A percentile compares a stretch with the other conserved stretches of the same genome.
Conservation (phyloP, 1,140 invertebrate species). For the Cephus cinctus region DNA sequence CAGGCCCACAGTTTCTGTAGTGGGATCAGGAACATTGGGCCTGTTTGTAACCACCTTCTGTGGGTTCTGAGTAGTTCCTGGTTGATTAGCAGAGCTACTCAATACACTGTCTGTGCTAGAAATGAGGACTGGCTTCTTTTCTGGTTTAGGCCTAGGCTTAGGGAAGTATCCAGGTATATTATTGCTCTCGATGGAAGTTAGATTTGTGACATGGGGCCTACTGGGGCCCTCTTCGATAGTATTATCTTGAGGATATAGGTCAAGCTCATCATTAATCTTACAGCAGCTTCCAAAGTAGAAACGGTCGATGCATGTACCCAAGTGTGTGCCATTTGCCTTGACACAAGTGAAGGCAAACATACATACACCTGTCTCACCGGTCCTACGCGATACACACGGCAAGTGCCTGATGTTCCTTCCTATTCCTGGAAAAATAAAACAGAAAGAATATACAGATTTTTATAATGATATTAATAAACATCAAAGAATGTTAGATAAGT, state of each 20-base stretch:
- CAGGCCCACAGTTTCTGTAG: conserved; percentile 22
- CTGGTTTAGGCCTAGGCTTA: conserved; percentile 34
- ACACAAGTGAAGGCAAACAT: conserved; percentile 94
- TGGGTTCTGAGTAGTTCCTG: not conserved
- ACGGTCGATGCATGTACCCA: conserved; percentile 88
- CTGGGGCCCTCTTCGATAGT: conserved; percentile 42
- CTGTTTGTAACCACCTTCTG: no score
- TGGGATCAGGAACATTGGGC: no score
- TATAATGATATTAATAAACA: no score
- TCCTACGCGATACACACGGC: conserved; percentile 78
- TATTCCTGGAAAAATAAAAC: conserved; percentile 60
- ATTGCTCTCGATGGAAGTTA: conserved; percentile 45
- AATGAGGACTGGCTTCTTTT: no score
- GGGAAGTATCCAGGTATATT: conserved; percentile 48
- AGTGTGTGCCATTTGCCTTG: conserved; percentile 85
- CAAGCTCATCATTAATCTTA: conserved; percentile 60
- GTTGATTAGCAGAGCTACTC: no score
- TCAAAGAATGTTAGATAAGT: no score
- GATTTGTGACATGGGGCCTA: conserved; percentile 33
- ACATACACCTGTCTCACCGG: conserved; percentile 78
- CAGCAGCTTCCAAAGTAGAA: conserved; percentile 93
- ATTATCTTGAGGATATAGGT: conserved; percentile 53
- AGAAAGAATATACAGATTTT: conserved; percentile 18
- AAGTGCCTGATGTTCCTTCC: conserved; percentile 85
- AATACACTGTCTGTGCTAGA: no score